phyloP scores from a whole-genome alignment of 1,140 invertebrate species.

The Macrobrachium rosenbergii region DNA sequence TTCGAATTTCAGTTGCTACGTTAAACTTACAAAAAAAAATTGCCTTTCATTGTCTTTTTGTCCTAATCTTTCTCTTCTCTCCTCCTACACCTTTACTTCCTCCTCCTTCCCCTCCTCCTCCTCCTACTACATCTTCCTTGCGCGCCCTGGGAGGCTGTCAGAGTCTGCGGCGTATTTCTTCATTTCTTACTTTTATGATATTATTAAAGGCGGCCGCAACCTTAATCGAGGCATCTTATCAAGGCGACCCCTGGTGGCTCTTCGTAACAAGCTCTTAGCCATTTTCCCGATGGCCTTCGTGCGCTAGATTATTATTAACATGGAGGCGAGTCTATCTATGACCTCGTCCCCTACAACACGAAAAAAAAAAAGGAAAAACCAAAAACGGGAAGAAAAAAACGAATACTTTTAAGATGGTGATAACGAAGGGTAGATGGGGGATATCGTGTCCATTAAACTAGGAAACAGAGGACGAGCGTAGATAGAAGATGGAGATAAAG shows the following conservation, averaged over 20 bases:
- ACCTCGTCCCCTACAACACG: neutral
- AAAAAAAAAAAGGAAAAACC: constrained; percentile 1
- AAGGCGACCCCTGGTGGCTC: constrained; percentile 37
- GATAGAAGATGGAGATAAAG: too few species aligned
- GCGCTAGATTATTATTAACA: neutral
- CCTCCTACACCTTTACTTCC: neutral
- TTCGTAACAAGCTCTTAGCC: constrained; percentile 20
- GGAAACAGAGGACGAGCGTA: too few species aligned
- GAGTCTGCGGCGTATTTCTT: constrained; percentile 55
- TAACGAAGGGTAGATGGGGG: too few species aligned
- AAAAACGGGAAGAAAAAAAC: neutral
- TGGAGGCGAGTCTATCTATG: neutral
- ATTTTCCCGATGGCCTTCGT: constrained; percentile 54
- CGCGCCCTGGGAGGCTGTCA: constrained; percentile 55
- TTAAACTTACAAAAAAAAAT: too few species aligned
- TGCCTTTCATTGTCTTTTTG: too few species aligned
- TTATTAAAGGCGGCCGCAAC: constrained; percentile 57
- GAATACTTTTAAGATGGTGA: too few species aligned
- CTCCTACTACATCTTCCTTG: constrained; percentile 1
- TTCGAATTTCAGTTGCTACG: too few species aligned
- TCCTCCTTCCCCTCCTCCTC: neutral
- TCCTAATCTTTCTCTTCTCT: neutral
- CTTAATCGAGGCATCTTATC: constrained; percentile 59
- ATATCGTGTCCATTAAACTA: too few species aligned
- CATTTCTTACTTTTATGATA: constrained; percentile 61